A percentile compares a stretch with the other conserved stretches of the same genome.
phyloP scores from a whole-genome alignment of 2,113 vertebrate genomes.

The Paralichthys olivaceus region DNA sequence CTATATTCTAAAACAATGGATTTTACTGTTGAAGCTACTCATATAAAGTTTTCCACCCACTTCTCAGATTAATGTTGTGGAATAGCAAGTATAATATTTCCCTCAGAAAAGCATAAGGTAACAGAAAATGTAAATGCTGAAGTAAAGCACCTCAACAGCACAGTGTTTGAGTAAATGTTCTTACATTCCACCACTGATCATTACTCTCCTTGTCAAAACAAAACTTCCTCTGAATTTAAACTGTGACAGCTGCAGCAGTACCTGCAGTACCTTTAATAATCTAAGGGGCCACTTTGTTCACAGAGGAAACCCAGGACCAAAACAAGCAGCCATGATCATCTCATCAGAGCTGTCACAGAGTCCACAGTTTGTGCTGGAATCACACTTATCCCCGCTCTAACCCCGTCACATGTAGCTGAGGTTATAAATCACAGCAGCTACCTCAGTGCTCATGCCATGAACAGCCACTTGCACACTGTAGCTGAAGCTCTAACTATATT shows the following conservation, averaged over 20 bases:
- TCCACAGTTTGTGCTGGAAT: slow-evolving; percentile 25
- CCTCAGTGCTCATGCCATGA: slow-evolving; percentile 19
- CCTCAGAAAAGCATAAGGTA: neutral
- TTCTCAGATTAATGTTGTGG: neutral
- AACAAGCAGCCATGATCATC: slow-evolving; percentile 25
- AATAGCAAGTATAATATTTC: neutral
- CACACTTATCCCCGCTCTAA: slow-evolving; percentile 6
- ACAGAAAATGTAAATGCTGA: too few relatives aligned
- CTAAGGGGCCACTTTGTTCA: neutral
- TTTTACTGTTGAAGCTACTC: neutral
- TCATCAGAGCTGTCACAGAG: slow-evolving; percentile 8
- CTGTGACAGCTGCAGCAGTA: neutral
- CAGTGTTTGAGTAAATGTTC: neutral
- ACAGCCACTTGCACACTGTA: slow-evolving; percentile 2
- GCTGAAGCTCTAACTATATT: slow-evolving; percentile 57
- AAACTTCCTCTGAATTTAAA: neutral
- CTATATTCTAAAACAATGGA: neutral
- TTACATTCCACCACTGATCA: neutral
- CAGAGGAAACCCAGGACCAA: neutral
- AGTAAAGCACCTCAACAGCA: neutral
- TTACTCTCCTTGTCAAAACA: neutral
- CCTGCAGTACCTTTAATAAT: neutral
- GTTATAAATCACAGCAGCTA: slow-evolving; percentile 37
- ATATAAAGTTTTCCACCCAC: neutral
- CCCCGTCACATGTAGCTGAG: slow-evolving; percentile 25